Percentiles rank a stretch among this genome's conserved stretches.
These are phyloP conservation scores for Pachyuromys duprasi DNA, from an alignment of 2,797 vertebrate genomes.

Conservation along the genomic window DNA sequence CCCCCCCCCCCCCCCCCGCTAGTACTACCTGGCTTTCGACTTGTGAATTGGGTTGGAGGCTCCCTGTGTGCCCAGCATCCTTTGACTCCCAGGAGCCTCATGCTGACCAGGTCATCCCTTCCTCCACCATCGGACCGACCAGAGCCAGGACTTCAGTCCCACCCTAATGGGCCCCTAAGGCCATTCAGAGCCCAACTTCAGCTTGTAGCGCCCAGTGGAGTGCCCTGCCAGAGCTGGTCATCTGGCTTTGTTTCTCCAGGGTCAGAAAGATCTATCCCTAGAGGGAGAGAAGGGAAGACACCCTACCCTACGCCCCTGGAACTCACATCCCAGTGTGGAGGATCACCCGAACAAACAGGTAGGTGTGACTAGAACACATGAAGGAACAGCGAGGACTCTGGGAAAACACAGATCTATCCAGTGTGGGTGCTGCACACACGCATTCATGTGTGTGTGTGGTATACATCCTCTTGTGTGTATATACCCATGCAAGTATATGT, in stretches of 20 bases:
- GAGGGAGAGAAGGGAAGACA: background rate
- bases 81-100: background rate
- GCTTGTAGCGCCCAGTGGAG: background rate
- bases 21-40: background rate
- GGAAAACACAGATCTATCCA: no score
- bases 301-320: background rate
- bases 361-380: rapidly evolving
- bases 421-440: background rate
- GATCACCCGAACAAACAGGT: background rate
- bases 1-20: background rate
- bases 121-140: background rate
- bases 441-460: background rate
- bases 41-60: no score
- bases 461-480: no score
- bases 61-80: background rate
- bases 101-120: background rate
- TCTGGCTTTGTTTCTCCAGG: background rate
- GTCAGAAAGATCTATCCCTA: background rate
- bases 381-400: background rate
- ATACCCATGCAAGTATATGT: background rate
- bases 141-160: background rate
- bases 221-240: background rate
- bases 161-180: background rate
- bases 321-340: background rate
- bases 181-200: background rate